phyloP scores from a whole-genome alignment of 2,797 vertebrate genomes.

The Enteromius trimaculatus region DNA sequence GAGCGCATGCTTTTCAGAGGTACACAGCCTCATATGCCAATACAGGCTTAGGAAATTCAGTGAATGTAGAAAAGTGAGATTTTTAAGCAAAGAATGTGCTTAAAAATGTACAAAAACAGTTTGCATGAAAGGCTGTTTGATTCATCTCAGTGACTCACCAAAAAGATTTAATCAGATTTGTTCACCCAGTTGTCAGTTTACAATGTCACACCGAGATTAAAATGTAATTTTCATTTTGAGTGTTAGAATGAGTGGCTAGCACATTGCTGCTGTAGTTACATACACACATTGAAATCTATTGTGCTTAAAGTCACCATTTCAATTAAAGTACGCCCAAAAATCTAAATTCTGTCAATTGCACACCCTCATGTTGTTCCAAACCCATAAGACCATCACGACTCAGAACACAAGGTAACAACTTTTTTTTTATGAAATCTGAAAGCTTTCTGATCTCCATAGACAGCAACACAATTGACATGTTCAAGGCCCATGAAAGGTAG shows the following conservation, averaged over 20 bases:
- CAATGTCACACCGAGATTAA: neutral
- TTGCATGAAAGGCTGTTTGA: conserved; percentile 13
- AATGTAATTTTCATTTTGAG: neutral
- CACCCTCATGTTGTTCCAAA: neutral
- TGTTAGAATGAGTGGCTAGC: neutral
- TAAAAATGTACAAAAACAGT: neutral
- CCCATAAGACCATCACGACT: neutral
- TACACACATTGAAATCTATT: neutral
- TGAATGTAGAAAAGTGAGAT: neutral
- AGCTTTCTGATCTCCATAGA: neutral
- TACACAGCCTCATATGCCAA: conserved; percentile 35
- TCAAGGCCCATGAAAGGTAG: neutral
- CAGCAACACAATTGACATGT: neutral
- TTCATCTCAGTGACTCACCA: neutral
- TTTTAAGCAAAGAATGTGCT: conserved; percentile 14
- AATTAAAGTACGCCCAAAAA: neutral
- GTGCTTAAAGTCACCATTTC: neutral
- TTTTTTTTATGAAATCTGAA: neutral
- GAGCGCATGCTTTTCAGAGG: conserved; percentile 13
- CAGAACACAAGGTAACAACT: neutral
- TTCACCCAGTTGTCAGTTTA: neutral
- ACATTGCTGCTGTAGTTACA: neutral
- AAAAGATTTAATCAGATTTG: neutral
- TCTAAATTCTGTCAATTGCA: neutral
- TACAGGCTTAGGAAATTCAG: conserved; percentile 27